Conservation (phyloP, 2,888 invertebrate species). For the Lagria hirta region DNA sequence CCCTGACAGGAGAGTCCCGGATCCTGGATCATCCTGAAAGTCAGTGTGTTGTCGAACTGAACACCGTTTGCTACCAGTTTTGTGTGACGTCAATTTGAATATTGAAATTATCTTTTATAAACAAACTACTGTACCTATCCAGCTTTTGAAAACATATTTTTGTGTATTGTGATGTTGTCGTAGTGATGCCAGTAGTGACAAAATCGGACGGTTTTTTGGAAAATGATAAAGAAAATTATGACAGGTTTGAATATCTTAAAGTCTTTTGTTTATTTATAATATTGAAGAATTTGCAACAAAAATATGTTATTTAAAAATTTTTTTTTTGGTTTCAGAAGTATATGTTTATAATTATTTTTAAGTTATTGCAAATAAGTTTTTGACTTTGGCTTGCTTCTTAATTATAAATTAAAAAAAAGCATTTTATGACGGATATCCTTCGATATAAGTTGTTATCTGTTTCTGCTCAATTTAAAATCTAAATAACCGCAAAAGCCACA, state of each 20-base stretch:
- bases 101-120: not conserved
- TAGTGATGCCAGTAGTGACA: slow-evolving; percentile 4
- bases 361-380: slow-evolving; percentile 1
- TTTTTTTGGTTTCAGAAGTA: no score
- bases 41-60: slow-evolving; percentile 27
- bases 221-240: slow-evolving; percentile 28
- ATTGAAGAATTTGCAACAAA: no score
- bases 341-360: no score
- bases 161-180: slow-evolving; percentile 1
- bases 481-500: slow-evolving; percentile 24
- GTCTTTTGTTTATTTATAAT: slow-evolving; percentile 3
- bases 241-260: slow-evolving; percentile 33
- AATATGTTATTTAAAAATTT: no score
- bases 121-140: no score
- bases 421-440: slow-evolving; percentile 25
- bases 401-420: slow-evolving; percentile 3
- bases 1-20: slow-evolving; percentile 51
- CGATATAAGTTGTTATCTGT: slow-evolving; percentile 20
- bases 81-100: slow-evolving; percentile 12
- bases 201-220: not conserved
- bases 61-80: slow-evolving; percentile 10
- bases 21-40: slow-evolving; percentile 46
- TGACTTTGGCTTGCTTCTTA: no score
- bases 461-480: slow-evolving; percentile 23
- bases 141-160: slow-evolving; percentile 7